These are phyloP conservation scores for Enteromius argenteus DNA, from an alignment of 2,797 vertebrate species.

Conservation along the genomic window DNA sequence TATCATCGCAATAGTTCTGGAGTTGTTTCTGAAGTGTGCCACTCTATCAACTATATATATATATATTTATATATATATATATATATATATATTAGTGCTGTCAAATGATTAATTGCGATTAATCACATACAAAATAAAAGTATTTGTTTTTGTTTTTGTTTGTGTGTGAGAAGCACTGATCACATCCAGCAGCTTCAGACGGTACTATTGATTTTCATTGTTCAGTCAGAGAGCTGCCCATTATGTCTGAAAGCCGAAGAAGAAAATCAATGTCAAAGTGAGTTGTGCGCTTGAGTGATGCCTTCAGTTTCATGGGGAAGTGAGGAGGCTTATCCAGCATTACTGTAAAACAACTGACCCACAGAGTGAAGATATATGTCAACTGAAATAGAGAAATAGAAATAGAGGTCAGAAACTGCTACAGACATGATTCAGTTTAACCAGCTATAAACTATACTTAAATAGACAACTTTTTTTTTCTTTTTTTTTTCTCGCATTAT, in stretches of 20 bases:
- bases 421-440: background rate
- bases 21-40: too few relatives aligned
- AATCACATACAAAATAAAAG: too few relatives aligned
- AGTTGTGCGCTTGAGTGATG: background rate
- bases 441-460: background rate
- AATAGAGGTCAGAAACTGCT: background rate
- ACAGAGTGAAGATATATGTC: background rate
- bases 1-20: too few relatives aligned
- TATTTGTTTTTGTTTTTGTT: too few relatives aligned
- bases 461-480: background rate
- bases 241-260: slow-evolving; percentile 1
- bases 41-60: too few relatives aligned
- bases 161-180: background rate
- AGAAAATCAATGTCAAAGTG: slow-evolving; percentile 19
- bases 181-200: background rate
- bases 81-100: too few relatives aligned
- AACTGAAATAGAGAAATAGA: background rate
- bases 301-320: background rate
- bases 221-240: slow-evolving; percentile 8
- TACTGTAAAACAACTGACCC: background rate
- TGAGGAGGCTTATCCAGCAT: background rate
- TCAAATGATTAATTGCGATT: too few relatives aligned
- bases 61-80: too few relatives aligned
- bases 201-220: slow-evolving; percentile 18
- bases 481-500: background rate